phyloP scores from a whole-genome alignment of 2,113 vertebrate genomes.

The Eudyptes chrysolophus region DNA sequence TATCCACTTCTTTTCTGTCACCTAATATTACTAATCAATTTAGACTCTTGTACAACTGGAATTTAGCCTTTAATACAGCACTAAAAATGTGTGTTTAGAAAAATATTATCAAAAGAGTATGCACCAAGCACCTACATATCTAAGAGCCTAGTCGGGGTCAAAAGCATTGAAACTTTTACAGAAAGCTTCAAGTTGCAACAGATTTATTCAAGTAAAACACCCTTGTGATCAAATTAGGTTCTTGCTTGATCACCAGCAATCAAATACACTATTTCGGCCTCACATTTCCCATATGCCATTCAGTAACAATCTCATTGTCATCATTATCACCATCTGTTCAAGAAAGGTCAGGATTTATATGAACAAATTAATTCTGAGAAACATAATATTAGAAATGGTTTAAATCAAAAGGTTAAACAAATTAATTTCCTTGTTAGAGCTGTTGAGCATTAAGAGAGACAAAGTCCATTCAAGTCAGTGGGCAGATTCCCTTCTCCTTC shows the following conservation, averaged over 20 bases:
- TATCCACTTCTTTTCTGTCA: neutral
- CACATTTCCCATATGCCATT: neutral
- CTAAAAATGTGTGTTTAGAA: neutral
- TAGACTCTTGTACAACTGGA: neutral
- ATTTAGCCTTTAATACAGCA: neutral
- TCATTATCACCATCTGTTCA: slow-evolving; percentile 11
- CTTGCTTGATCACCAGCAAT: neutral
- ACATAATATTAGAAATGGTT: neutral
- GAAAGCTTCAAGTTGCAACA: neutral
- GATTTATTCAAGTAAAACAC: neutral
- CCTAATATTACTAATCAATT: neutral
- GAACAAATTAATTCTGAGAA: neutral
- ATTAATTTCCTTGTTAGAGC: slow-evolving; percentile 1
- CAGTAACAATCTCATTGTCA: neutral
- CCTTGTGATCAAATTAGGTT: neutral
- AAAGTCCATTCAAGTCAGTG: neutral
- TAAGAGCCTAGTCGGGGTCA: neutral
- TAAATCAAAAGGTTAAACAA: slow-evolving; percentile 38
- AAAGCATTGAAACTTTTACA: neutral
- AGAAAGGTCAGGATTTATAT: slow-evolving; percentile 34
- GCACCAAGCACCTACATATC: neutral
- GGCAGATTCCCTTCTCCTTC: neutral
- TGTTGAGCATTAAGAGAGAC: neutral
- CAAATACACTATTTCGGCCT: neutral
- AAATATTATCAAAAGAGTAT: neutral